Evolutionary conservation across 1,140 invertebrate species (phyloP), one percentile per base, ranked within the genome.

Genomic region (Prorops nasuta): DNA sequence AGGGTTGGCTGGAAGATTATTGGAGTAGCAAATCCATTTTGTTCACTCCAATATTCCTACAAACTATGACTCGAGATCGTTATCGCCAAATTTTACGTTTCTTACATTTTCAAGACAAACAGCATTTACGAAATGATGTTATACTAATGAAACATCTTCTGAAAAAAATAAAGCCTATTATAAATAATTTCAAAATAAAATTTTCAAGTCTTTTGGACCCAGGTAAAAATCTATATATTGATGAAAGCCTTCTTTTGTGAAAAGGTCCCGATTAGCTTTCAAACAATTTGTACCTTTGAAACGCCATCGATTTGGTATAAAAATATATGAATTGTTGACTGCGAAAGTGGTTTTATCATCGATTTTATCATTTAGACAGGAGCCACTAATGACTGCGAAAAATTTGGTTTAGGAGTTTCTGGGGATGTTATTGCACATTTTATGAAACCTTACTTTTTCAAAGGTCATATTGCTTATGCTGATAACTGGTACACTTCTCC

Each of bases 401-500:
- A 58, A 37, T 54, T 55, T 12, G 48, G 43, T n/a, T 49, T 50
- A 22, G 53, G 53, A 18, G 32, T 56, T 28, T 31, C 41, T 17
- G 54, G 44, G 15, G 44, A 28, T 17, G 24, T 35, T 24, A 28
- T 28, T 6, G 24, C 24, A 6, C 24, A 28, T 28, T 28, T 28
- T 28, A 6, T 46, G 34, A 21, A 43, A 20, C 38, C 46, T 1
- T 42, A 69, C 32, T 50, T 69, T 37, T 44, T 58, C 3, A 52
- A 56, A 44, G 58, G 63, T 2, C 72, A 76, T 51, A 58, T 59
- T 1, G 32, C 78, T 16, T 71, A 64, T 46, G 62, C 67, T 0
- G 72, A 77, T 49, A 77, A 73, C 51, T 75, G 54, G 45, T 78
- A 77, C 44, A 69, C 67, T 1, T 68, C 64, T 48, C 69, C 69